Conservation (phyloP, 1,140 invertebrate species). For the Apis florea region DNA sequence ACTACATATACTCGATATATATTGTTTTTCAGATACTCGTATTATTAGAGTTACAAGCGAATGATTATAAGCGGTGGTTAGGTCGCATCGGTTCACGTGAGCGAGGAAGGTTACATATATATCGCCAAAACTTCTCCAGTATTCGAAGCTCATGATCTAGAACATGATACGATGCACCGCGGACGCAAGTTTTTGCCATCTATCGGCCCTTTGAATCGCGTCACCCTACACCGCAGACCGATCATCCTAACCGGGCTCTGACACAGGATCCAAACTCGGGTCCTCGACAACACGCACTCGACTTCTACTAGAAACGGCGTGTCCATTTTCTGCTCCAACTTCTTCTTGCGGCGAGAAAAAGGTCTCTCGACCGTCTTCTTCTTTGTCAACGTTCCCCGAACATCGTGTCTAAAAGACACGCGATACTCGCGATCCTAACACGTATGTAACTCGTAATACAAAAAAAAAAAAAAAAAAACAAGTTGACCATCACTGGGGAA, state of each 20-base stretch:
- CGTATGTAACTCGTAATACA: not conserved
- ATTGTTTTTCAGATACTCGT: no score
- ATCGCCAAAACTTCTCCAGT: slow-evolving; percentile 8
- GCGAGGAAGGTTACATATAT: not conserved
- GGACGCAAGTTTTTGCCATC: slow-evolving; percentile 56
- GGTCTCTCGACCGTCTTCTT: slow-evolving; percentile 5
- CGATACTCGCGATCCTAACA: not conserved
- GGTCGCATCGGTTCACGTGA: not conserved
- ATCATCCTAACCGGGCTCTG: slow-evolving; percentile 44
- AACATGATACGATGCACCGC: slow-evolving; percentile 52
- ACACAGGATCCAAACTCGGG: slow-evolving; percentile 53
- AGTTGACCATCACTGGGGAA: not conserved
- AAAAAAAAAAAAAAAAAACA: no score
- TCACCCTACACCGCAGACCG: slow-evolving; percentile 57
- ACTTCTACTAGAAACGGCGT: slow-evolving; percentile 22
- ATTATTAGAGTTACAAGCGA: no score
- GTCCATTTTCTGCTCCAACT: slow-evolving; percentile 14
- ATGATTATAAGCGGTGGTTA: not conserved
- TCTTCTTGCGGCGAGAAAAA: slow-evolving; percentile 23
- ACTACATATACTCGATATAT: no score
- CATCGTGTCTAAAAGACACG: not conserved
- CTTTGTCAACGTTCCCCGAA: not conserved
- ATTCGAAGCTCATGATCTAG: slow-evolving; percentile 23
- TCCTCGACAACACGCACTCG: slow-evolving; percentile 29
- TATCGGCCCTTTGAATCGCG: slow-evolving; percentile 61